These are phyloP conservation scores for Caenorhabditis becei DNA, from an alignment of 2,888 invertebrate species.

Conservation along the genomic window DNA sequence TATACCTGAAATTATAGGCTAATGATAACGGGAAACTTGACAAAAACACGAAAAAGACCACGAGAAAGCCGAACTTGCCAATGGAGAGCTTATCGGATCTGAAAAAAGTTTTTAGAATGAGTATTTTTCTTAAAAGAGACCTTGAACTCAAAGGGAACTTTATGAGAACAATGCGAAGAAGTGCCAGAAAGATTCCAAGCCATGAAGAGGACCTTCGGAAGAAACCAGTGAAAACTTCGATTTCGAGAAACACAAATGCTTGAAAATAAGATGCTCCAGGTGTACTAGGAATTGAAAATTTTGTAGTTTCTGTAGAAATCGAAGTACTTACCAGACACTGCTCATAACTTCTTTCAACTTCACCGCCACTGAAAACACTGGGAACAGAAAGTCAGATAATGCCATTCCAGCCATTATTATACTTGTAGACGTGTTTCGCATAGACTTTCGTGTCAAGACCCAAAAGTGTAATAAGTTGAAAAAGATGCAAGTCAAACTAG, in stretches of 20 bases:
- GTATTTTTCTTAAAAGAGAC: background rate
- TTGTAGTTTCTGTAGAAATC: background rate
- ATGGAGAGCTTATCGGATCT: background rate
- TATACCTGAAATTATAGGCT: too few relatives aligned
- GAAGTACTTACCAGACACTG: too few relatives aligned
- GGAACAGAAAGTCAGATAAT: background rate
- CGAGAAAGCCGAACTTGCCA: too few relatives aligned
- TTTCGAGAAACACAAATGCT: background rate
- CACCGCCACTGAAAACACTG: background rate
- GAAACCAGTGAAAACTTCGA: background rate
- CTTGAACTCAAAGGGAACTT: background rate
- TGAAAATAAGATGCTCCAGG: background rate
- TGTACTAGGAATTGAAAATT: background rate
- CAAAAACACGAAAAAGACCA: too few relatives aligned
- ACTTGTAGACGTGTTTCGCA: background rate
- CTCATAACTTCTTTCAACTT: background rate
- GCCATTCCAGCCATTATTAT: conserved; percentile 4
- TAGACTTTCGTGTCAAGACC: background rate
- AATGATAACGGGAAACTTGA: too few relatives aligned
- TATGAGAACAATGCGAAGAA: background rate
- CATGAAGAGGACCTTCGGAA: background rate
- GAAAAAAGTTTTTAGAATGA: background rate
- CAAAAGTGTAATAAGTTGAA: background rate
- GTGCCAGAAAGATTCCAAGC: background rate
- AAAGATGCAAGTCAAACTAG: background rate